Conservation (phyloP, 2,888 invertebrate species). For the Dromius quadrimaculatus region DNA sequence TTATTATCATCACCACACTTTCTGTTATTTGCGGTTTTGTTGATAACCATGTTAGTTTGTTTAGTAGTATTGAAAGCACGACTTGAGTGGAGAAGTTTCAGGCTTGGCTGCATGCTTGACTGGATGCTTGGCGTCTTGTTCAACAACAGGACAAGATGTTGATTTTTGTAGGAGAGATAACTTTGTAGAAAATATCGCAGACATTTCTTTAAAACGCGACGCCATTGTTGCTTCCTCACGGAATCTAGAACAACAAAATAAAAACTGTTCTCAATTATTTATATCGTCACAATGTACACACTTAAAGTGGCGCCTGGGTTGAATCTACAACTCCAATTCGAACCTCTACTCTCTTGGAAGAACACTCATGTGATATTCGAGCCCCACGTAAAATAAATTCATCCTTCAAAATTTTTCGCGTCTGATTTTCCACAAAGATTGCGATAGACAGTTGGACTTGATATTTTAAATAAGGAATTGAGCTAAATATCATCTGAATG, state of each 20-base stretch:
- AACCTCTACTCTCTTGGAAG: too few species aligned
- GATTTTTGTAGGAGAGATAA: background rate
- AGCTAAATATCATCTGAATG: too few species aligned
- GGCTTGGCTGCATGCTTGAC: background rate
- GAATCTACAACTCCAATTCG: too few species aligned
- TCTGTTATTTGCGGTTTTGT: background rate
- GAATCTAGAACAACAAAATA: background rate
- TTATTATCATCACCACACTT: background rate
- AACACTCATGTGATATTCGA: too few species aligned
- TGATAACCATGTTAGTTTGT: conserved; percentile 10
- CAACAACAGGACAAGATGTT: background rate
- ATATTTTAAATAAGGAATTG: too few species aligned
- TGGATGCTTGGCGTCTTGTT: background rate
- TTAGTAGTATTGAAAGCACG: conserved; percentile 7
- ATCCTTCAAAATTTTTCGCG: too few species aligned
- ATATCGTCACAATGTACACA: background rate
- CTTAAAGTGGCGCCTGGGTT: too few species aligned
- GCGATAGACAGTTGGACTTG: too few species aligned
- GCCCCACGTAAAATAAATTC: too few species aligned
- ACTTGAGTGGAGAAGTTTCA: background rate
- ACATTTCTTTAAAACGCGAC: background rate
- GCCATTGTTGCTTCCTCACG: background rate
- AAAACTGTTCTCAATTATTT: background rate
- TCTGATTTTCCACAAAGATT: too few species aligned
- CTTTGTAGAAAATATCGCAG: background rate